phyloP scores from a whole-genome alignment of 2,888 invertebrate genomes.

The Oligia strigilis region DNA sequence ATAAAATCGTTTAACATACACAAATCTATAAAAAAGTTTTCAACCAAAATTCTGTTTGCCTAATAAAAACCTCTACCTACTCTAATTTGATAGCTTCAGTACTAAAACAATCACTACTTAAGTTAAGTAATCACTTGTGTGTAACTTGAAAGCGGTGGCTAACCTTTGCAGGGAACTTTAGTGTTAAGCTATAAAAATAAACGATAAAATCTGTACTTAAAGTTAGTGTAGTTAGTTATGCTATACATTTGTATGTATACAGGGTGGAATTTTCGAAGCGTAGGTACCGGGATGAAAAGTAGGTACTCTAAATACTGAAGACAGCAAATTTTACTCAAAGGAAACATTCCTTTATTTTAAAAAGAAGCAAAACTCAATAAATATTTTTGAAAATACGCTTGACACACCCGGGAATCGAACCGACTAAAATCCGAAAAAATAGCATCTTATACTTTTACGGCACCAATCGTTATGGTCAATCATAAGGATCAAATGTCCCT shows the following conservation, averaged over 20 bases:
- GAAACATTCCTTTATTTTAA: no score
- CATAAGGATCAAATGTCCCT: no score
- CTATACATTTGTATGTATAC: neutral
- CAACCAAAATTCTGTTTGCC: neutral
- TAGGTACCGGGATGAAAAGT: no score
- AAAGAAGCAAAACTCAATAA: no score
- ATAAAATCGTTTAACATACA: neutral
- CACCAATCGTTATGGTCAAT: no score
- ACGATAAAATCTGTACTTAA: conserved; percentile 41
- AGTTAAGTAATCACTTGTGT: conserved; percentile 37
- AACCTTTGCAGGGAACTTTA: conserved; percentile 35
- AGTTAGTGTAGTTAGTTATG: neutral
- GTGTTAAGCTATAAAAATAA: conserved; percentile 45
- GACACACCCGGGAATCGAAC: no score
- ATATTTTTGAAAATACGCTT: no score
- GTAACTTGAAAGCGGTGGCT: conserved; percentile 16
- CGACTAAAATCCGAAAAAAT: no score
- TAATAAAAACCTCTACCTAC: conserved; percentile 1
- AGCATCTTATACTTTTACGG: no score
- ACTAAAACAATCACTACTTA: conserved; percentile 19
- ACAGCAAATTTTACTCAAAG: no score
- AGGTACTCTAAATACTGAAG: no score
- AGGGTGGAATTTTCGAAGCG: no score
- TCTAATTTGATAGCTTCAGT: conserved; percentile 8
- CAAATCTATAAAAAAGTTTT: neutral